Evolutionary conservation across 2,113 vertebrate species (phyloP), one percentile per base, ranked within the genome.

Genomic region (Apteryx owenii): DNA sequence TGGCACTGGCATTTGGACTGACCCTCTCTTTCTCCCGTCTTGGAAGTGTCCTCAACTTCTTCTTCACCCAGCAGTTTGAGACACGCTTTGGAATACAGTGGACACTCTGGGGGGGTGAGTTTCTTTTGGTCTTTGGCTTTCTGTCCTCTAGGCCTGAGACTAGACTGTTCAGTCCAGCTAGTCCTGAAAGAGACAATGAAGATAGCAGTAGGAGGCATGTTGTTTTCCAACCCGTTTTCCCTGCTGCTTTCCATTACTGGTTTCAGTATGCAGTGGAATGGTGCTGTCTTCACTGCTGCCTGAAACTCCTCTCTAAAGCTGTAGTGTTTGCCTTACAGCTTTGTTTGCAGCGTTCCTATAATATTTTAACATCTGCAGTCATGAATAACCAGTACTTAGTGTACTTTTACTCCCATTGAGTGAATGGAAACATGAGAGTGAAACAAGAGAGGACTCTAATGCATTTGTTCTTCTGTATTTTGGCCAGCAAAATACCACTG

Each of bases 31-130:
- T 98, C 89, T 99, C 98, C 13, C 82, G 94, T 14, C 97, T 99
- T n/a, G 98, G 98, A 31, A 99, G 98, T 3, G 98, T 99, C 70
- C 98, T 99, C 58, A 99, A 99, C 96, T 99, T 99, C 96, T 99
- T 99, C 85, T 95, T 99, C 83, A 99, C 98, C 2, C 97, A 98
- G 96, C 96, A 58, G 54, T 99, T 98, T 87, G 98, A 99, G 86
- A 97, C 97, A 44, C 93, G 80, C 18, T 99, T 97, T 79, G 98
- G 98, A 33, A 98, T 99, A 90, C 98, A 99, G 97, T 98, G 98
- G 98, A 98, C 98, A 0, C 98, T 99, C 42, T 99, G 98, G 98
- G 98, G 98, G 64, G 98, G 98, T 98, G 92, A 89, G 98, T 91
- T 77, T 60, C 56, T 88, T 42, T 25, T 3, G 31, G 53, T 29